Evolutionary conservation across 1,140 invertebrate genomes (phyloP), one percentile per base, ranked within the genome.

Genomic region (Ruditapes philippinarum): DNA sequence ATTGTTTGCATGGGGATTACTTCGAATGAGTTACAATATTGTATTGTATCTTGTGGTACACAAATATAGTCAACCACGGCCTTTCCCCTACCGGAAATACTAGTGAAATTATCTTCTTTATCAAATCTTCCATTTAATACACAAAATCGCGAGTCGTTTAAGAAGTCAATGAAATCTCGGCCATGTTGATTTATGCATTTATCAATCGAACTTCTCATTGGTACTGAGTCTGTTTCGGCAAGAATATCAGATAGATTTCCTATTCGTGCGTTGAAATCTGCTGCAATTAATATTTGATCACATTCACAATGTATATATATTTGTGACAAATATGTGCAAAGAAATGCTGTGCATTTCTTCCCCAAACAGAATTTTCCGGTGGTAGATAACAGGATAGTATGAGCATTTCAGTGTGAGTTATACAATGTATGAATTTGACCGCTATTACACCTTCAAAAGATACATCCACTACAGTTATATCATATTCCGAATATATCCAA

Each of bases 101-200:
- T 68, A 17, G 84, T 88, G 68, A 38, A 76, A n/a, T 78, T 81
- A 33, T 83, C 78, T 12, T 36, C 1, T 12, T 28, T 49, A 12
- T 3, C 3, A 19, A 79, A 36, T 12, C 80, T 12, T 28, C 79
- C 86, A 65, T 89, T 88, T 14, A 83, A 28, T 79, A 84, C 28
- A 73, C 86, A 91, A 22, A 80, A 80, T 49, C 74, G 84, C 9
- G 86, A 51, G 28, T 89, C 90, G 51, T 80, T 78, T 36, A 80
- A 45, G 80, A 91, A 84, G 38, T 82, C 62, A 31, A 62, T 70
- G 17, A 85, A 68, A 9, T 70, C 74, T 42, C 85, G 88, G 7
- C 81, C 81, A 76, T 89, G 88, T 57, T 89, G 88, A 85, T 85
- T 89, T 3, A 89, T 28, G 65, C 9, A 85, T 5, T 78, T 68